Evolutionary conservation across 1,140 invertebrate species (phyloP).

Genomic region (Lanistes nyassanus): DNA sequence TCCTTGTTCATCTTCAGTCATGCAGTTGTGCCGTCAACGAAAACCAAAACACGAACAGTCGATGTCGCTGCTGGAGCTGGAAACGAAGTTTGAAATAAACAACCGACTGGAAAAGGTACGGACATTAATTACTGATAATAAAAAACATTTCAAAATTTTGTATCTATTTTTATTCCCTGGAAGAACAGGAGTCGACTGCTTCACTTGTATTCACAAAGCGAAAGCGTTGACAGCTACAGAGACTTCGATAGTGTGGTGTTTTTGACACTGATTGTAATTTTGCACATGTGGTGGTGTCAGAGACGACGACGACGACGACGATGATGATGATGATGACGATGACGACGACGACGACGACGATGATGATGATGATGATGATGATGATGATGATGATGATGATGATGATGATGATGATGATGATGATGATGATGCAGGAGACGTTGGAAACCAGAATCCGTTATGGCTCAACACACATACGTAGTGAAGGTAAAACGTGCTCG

Average conservation of each 20-base stretch:
- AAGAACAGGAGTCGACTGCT: too few species aligned
- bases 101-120: conserved; percentile 5
- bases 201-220: too few species aligned
- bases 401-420: neutral
- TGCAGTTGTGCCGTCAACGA: neutral
- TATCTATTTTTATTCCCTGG: neutral
- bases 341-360: too few species aligned
- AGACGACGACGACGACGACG: too few species aligned
- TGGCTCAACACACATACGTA: neutral
- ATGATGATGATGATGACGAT: too few species aligned
- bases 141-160: neutral
- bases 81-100: neutral
- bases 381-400: too few species aligned
- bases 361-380: too few species aligned
- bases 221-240: too few species aligned
- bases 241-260: too few species aligned
- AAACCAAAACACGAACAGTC: neutral
- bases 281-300: too few species aligned
- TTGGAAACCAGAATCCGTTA: neutral
- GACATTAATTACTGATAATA: too few species aligned
- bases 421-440: neutral
- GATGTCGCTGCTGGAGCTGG: neutral
- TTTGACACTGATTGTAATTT: too few species aligned
- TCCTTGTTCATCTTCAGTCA: neutral
- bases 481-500: neutral